These are phyloP conservation scores for Silurus glanis DNA, from an alignment of 2,113 vertebrate species.

Conservation along the genomic window DNA sequence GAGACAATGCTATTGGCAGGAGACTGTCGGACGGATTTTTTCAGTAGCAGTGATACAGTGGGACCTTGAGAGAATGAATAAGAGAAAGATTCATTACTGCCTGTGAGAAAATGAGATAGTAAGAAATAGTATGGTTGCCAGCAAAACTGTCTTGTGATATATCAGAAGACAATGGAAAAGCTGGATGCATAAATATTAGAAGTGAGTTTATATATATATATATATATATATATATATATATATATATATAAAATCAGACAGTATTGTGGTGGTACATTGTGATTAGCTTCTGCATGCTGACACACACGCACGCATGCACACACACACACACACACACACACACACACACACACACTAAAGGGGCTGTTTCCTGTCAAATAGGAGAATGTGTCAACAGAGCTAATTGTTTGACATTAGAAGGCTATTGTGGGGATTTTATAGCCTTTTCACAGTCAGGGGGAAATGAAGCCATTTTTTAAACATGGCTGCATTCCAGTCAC, in stretches of 20 bases:
- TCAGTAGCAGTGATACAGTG: no score
- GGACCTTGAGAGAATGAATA: no score
- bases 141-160: no score
- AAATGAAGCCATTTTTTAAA: constrained; percentile 34
- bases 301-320: constrained; percentile 2
- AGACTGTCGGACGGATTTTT: no score
- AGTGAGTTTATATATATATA: not conserved
- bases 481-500: constrained; percentile 28
- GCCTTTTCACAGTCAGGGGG: constrained; percentile 27
- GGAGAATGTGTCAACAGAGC: constrained; percentile 23
- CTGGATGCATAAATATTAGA: not conserved
- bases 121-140: no score
- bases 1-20: not conserved
- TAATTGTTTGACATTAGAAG: constrained; percentile 31
- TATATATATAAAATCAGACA: not conserved
- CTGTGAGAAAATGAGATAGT: not conserved
- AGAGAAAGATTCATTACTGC: not conserved
- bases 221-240: not conserved
- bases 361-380: constrained; percentile 10
- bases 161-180: not conserved
- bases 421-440: constrained; percentile 19
- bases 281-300: constrained; percentile 35
- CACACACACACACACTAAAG: not conserved
- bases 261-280: constrained; percentile 8
- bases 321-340: constrained; percentile 14